Evolutionary conservation across 2,797 vertebrate genomes (phyloP).

Genomic region (Leuciscus waleckii): DNA sequence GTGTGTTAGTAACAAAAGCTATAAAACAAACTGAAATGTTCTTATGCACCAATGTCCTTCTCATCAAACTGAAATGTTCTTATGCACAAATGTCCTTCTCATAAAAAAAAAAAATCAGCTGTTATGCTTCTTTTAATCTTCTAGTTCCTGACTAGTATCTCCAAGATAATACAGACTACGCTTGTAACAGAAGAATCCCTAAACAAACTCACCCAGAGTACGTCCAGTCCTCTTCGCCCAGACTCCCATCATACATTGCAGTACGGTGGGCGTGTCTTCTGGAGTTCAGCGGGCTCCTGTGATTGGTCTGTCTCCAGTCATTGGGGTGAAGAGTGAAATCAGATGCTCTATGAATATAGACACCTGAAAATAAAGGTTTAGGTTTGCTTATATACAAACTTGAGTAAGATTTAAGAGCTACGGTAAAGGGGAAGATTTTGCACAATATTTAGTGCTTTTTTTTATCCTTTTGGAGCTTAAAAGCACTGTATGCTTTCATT

Average conservation of each 20-base stretch:
- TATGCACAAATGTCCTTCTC: neutral
- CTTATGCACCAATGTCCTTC: neutral
- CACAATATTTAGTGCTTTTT: neutral
- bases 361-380: conserved; percentile 74
- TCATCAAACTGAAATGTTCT: neutral
- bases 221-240: conserved; percentile 91
- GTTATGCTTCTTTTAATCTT: neutral
- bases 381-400: neutral
- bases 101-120: neutral
- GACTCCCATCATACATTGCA: conserved; percentile 82
- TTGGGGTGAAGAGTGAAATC: conserved; percentile 82
- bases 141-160: neutral
- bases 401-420: neutral
- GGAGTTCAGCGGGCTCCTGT: conserved; percentile 81
- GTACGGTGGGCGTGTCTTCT: conserved; percentile 81
- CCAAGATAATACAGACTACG: neutral
- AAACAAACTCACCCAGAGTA: conserved; percentile 81
- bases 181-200: neutral
- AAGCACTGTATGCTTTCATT: neutral
- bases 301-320: conserved; percentile 86
- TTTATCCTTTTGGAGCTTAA: neutral
- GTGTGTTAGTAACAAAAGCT: neutral
- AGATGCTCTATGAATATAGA: conserved; percentile 81
- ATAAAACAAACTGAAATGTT: conserved; percentile 5
- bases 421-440: neutral